A percentile compares a stretch with the other conserved stretches of the same genome.
These are phyloP conservation scores for Mergus octosetaceus DNA, from an alignment of 2,797 vertebrate species.

Conservation along the genomic window DNA sequence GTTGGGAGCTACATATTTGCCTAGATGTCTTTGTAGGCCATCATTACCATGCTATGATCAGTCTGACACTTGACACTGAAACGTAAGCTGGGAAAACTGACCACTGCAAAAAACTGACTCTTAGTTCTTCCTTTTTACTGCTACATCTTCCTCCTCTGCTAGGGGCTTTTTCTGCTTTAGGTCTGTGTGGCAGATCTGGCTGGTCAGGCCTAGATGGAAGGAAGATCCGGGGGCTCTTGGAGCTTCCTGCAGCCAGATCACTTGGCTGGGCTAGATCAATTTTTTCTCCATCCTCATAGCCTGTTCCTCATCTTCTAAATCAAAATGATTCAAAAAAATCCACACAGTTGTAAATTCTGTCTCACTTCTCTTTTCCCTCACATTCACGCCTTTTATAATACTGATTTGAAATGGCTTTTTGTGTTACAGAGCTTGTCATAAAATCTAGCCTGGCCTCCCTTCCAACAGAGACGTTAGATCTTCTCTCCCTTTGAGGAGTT, in stretches of 20 bases:
- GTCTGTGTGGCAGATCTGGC: background rate
- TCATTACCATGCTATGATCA: background rate
- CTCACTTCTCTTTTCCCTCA: background rate
- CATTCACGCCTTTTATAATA: background rate
- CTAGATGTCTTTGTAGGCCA: background rate
- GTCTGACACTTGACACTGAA: background rate
- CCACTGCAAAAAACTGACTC: background rate
- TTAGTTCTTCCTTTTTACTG: background rate
- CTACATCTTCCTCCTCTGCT: background rate
- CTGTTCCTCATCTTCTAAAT: background rate
- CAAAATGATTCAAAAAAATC: background rate
- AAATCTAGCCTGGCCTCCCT: background rate
- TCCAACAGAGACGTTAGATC: background rate
- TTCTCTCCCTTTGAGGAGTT: background rate
- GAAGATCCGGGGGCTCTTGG: background rate
- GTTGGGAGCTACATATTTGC: background rate
- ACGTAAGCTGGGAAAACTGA: background rate
- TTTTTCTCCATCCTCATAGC: background rate
- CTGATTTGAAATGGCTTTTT: background rate
- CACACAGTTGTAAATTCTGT: background rate
- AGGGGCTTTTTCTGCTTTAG: background rate
- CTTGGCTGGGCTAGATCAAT: background rate
- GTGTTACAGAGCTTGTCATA: background rate
- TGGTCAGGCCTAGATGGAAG: background rate
- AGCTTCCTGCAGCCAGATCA: background rate